Evolutionary conservation across 1,140 invertebrate genomes (phyloP), one percentile per base, ranked within the genome.

Genomic region (Chelonus insularis): DNA sequence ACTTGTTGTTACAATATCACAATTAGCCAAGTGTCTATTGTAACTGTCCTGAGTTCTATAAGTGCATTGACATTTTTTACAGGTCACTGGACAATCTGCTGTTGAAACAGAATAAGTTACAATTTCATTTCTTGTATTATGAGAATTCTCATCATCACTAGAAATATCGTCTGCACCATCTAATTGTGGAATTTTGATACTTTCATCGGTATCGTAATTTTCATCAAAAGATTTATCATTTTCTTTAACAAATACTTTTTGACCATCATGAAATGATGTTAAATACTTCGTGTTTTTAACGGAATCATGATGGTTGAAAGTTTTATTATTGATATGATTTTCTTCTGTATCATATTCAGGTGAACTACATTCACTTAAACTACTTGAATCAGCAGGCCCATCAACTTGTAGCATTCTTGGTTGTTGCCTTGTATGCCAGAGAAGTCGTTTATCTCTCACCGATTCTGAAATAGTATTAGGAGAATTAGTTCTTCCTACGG

Each of bases 11-110:
- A 83, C 77, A 45, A 89, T 85, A 67, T 91, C 90, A 75, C 95
- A 97, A 14, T 84, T 87, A 8, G 86, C 81, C 41, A 94, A 79
- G 77, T 97, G 95, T 23, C 91, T 85, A 67, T 92, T 88, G 71
- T 91, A 96, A 66, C 93, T 95, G 48, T 91, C 88, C 65, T 88
- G 88, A 8, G 93, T 96, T 70, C 94, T 85, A 74, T 97, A 97
- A 2, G 92, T 91, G 68, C 92, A 89, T 68, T 92, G 91, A 74
- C 95, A 97, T 54, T 89, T 86, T 63, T 89, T 86, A 78, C 95
- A 96, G 68, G 90, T 92, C 0, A 95, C 93, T 12, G 92, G 90
- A 63, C 86, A 87, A 66, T 90, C 88, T 36, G 74, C 65, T 14
- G 65, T 71, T 4, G 69, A 39, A 0, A 68, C 45, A 4, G 67